Conservation (phyloP, 2,888 invertebrate species). For the Acronicta leporina region DNA sequence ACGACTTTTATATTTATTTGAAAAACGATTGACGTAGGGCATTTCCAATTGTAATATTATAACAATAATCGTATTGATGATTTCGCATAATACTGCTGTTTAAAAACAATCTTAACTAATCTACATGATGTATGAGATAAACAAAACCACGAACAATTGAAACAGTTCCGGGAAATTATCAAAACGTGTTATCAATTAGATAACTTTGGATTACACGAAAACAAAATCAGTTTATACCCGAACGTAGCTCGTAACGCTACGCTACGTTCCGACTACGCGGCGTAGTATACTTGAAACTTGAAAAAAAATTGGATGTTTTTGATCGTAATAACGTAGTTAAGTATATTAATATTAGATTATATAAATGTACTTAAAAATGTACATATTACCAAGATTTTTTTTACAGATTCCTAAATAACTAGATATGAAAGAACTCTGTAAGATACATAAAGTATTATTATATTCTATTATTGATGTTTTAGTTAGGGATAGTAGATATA, state of each 20-base stretch:
- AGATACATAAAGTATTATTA: too few species aligned
- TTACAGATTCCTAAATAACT: too few species aligned
- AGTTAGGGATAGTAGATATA: background rate
- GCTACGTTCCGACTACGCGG: background rate
- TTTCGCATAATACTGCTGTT: background rate
- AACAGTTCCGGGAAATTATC: background rate
- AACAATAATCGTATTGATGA: constrained; percentile 1
- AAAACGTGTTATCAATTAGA: background rate
- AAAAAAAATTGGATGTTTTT: background rate
- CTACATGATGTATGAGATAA: background rate
- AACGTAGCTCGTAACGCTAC: background rate
- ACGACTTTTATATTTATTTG: constrained; percentile 14
- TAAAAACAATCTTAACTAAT: background rate
- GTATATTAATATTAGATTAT: too few species aligned
- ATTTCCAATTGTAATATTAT: constrained; percentile 2
- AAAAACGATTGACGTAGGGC: constrained; percentile 2
- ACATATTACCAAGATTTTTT: too few species aligned
- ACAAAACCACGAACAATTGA: background rate
- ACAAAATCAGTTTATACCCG: background rate
- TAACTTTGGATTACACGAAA: background rate
- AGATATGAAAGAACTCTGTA: too few species aligned
- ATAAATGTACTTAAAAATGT: too few species aligned
- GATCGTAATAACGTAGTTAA: background rate
- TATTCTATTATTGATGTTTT: background rate
- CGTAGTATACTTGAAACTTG: background rate